Conservation (phyloP, 2,888 invertebrate genomes). For the Colletes collaris region DNA sequence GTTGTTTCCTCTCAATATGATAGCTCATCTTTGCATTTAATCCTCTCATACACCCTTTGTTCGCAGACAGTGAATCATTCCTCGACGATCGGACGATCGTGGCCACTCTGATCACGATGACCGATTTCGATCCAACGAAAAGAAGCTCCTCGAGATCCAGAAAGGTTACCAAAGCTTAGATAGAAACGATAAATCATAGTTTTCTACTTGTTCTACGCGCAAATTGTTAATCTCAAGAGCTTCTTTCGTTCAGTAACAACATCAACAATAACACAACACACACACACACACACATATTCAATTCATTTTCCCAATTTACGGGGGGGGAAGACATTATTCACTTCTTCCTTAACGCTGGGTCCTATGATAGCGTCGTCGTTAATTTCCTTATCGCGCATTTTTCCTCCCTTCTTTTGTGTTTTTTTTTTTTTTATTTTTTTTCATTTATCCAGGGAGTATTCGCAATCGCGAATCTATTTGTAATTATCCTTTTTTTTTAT, state of each 20-base stretch:
- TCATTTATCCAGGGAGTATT: conserved; percentile 33
- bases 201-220: conserved; percentile 45
- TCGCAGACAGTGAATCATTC: conserved; percentile 14
- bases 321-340: conserved; percentile 9
- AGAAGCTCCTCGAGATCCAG: conserved; percentile 42
- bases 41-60: conserved; percentile 20
- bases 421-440: conserved; percentile 6
- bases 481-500: conserved; percentile 57
- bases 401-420: conserved; percentile 24
- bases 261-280: neutral
- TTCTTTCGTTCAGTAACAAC: conserved; percentile 24
- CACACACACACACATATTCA: no score
- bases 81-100: conserved; percentile 1
- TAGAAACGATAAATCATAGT: conserved; percentile 58
- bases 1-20: neutral
- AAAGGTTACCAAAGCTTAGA: conserved; percentile 71
- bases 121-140: conserved; percentile 18
- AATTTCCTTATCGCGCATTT: conserved; percentile 31
- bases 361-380: conserved; percentile 33
- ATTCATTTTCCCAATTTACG: neutral
- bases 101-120: neutral
- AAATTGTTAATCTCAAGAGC: conserved; percentile 30
- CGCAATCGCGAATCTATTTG: conserved; percentile 56
- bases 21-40: conserved; percentile 4
- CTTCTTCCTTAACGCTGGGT: conserved; percentile 53